Evolutionary conservation across 2,888 invertebrate species (phyloP), one percentile per base, ranked within the genome.

Genomic region (Cetonia aurata): DNA sequence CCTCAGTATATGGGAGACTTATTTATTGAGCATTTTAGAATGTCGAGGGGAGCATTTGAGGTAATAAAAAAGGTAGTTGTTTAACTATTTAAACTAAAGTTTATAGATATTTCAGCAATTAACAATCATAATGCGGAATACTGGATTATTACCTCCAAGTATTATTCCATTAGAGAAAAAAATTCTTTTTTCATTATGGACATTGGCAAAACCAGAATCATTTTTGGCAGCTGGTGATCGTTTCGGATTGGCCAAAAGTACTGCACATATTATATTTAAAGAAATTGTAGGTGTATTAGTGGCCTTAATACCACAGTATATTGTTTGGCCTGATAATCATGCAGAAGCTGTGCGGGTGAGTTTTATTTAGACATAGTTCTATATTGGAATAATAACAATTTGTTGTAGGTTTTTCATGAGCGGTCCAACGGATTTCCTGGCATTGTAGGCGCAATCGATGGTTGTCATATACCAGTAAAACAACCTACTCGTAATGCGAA

Each of bases 401-500:
- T 12, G 6, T 46, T 9, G 3, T 46, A 46, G 46, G 10, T 15
- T 3, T 59, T 59, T 59, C 59, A 59, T 33, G 59, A 33, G 33
- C 59, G 59, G 3, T 59, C 33, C 6, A 6, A 4, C 4, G 59
- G 59, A n/a, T 59, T 59, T 33, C 59, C 59, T 4, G 33, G 59
- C 67, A 70, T 67, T n/a, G n/a, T n/a, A n/a, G n/a, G n/a, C n/a
- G n/a, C n/a, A n/a, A n/a, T n/a, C n/a, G n/a, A n/a, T n/a, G 70
- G 52, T 2, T 67, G 67, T 57, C 57, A 70, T 46, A 48, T 70
- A 10, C 66, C 66, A 12, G 56, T 55, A 15, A 55, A 46, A 31
- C 70, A 70, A 48, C 67, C 67, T 15, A 42, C 9, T 17, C 8
- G 15, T 15, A 70, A 70, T 46, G 9, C 50, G 13, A 66, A 67